These are phyloP conservation scores for Noctua janthina DNA, from an alignment of 2,888 invertebrate genomes.

Conservation along the genomic window DNA sequence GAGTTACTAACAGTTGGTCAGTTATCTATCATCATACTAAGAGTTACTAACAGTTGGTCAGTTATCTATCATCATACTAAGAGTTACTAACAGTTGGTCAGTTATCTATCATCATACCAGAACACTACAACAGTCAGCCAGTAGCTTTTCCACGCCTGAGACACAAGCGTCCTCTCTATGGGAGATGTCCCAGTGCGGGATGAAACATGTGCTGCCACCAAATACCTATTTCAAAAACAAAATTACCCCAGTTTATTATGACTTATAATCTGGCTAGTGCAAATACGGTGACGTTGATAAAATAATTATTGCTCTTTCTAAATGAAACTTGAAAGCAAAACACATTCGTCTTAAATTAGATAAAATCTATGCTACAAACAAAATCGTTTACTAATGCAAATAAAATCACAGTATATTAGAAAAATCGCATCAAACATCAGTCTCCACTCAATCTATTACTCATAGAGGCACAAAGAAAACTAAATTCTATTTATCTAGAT, in stretches of 20 bases:
- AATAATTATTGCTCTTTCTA: not conserved
- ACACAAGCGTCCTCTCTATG: not conserved
- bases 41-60: too few relatives aligned
- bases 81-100: not conserved
- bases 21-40: not conserved
- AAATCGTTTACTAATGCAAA: constrained; percentile 27
- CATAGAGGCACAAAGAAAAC: constrained; percentile 8
- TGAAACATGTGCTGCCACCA: not conserved
- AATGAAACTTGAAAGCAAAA: constrained; percentile 19
- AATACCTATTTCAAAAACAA: not conserved
- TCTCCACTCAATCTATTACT: constrained; percentile 29
- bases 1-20: not conserved
- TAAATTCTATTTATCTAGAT: constrained; percentile 29
- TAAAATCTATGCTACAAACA: not conserved
- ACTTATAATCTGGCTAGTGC: not conserved
- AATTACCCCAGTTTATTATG: not conserved
- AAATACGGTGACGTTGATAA: not conserved
- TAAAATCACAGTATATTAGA: constrained; percentile 8
- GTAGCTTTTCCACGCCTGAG: too few relatives aligned
- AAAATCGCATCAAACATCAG: constrained; percentile 14
- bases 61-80: too few relatives aligned
- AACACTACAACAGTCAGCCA: not conserved
- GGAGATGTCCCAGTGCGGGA: not conserved
- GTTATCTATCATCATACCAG: not conserved
- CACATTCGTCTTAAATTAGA: constrained; percentile 3